Conservation (phyloP, 1,140 invertebrate genomes). For the Tetramorium simillimum region DNA sequence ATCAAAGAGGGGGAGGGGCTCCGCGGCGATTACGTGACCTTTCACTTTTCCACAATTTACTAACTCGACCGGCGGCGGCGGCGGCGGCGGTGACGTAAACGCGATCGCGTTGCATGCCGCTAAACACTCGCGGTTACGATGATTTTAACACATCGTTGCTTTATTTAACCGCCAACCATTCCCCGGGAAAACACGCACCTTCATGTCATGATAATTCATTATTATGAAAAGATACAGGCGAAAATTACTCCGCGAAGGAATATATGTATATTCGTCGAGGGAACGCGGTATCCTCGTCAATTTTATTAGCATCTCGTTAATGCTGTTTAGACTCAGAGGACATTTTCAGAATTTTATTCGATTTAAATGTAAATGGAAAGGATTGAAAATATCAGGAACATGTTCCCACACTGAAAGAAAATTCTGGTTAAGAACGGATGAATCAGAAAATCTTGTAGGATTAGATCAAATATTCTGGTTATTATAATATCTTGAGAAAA, state of each 20-base stretch:
- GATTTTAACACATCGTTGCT: slow-evolving; percentile 57
- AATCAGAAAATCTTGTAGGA: too few species aligned
- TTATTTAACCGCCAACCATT: slow-evolving; percentile 14
- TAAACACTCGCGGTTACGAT: slow-evolving; percentile 50
- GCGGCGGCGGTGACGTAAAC: slow-evolving; percentile 41
- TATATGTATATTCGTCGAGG: neutral
- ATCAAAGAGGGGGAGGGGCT: slow-evolving; percentile 7
- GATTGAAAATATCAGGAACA: neutral
- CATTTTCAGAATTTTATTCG: neutral
- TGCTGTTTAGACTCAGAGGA: neutral
- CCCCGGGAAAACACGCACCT: slow-evolving; percentile 23
- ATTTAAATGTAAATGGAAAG: neutral
- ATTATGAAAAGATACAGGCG: neutral
- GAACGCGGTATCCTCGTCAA: neutral
- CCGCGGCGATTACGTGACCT: slow-evolving; percentile 52
- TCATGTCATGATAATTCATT: slow-evolving; percentile 13
- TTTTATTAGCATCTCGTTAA: neutral
- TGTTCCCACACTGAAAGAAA: neutral
- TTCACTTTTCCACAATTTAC: slow-evolving; percentile 59
- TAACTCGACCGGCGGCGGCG: slow-evolving; percentile 30
- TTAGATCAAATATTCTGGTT: too few species aligned
- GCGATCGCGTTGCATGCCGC: slow-evolving; percentile 48
- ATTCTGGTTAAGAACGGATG: too few species aligned
- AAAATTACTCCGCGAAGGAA: neutral
- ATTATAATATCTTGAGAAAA: too few species aligned